These are phyloP conservation scores for Monochamus alternatus DNA, from an alignment of 2,888 invertebrate genomes.

Conservation along the genomic window DNA sequence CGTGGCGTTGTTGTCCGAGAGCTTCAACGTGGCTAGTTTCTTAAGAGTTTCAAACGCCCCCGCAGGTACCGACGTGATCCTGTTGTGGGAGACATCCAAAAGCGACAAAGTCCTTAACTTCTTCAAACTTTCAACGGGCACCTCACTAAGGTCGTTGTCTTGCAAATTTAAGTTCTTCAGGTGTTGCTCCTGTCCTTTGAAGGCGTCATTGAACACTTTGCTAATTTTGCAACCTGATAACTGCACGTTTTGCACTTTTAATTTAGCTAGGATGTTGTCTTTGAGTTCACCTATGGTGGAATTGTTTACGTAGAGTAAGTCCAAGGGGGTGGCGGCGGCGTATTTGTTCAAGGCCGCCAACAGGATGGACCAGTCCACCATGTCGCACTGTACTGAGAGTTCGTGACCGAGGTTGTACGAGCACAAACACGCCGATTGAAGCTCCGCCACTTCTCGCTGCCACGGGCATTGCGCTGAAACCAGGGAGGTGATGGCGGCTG, in stretches of 20 bases:
- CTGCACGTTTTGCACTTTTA: slow-evolving; percentile 87
- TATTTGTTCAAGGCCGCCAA: slow-evolving; percentile 82
- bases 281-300: slow-evolving; percentile 82
- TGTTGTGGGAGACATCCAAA: slow-evolving; percentile 89
- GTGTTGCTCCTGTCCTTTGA: slow-evolving; percentile 86
- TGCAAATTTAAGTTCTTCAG: slow-evolving; percentile 89
- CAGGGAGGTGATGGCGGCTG: slow-evolving; percentile 57
- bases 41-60: slow-evolving; percentile 83
- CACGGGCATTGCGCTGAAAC: slow-evolving; percentile 86
- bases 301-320: slow-evolving; percentile 91
- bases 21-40: slow-evolving; percentile 85
- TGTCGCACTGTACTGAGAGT: slow-evolving; percentile 91
- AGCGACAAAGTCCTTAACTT: slow-evolving; percentile 81
- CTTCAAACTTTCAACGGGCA: slow-evolving; percentile 83
- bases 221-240: slow-evolving; percentile 87
- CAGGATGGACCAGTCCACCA: slow-evolving; percentile 86
- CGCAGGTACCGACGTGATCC: slow-evolving; percentile 81
- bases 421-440: slow-evolving; percentile 90
- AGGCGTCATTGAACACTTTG: slow-evolving; percentile 81
- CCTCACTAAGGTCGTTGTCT: slow-evolving; percentile 85
- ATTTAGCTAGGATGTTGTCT: slow-evolving; percentile 79
- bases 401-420: slow-evolving; percentile 89
- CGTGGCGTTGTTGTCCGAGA: slow-evolving; percentile 91
- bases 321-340: slow-evolving; percentile 80
- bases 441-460: slow-evolving; percentile 82